Base-by-base conservation (phyloP, 2,113 vertebrate species). In the Fukomys damarensis region DNA sequence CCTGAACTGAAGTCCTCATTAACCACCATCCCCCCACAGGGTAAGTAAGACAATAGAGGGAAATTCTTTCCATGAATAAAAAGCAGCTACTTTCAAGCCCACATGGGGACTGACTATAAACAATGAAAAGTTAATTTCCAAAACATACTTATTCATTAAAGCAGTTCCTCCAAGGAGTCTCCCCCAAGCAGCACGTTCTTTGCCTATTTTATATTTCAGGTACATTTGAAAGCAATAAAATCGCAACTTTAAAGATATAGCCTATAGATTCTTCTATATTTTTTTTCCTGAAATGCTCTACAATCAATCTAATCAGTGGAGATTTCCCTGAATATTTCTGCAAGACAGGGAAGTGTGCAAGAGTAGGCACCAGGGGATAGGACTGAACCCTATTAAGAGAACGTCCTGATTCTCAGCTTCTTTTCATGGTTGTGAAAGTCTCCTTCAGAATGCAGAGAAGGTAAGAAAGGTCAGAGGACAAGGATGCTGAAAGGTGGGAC, bases 81-180 rank as follows among this genome's bases (percentile, higher is more conserved):
- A 86, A 93, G 68, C 58, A 82, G 35, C 52, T 54, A 74, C 76
- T 92, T 86, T 94, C 52, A 92, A 82, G 74, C 74, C 74, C 14
- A 7, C 30, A 7, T 32, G 52, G 83, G 85, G 30, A 92, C 81
- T 94, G 96, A 65, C 35, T 86, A 63, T 16, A 91, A 94, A 96
- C 85, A 89, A 96, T 94, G 70, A 83, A 90, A 89, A 95, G 89
- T 58, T 96, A 95, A 97, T 95, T 97, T 96, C 82, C 89, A 96
- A 97, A 97, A 56, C 74, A 80, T 26, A 81, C 17, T 91, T 77
- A 93, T 63, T 96, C 79, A 96, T 94, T 96, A 96, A 93, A 96
- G 82, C 61, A 70, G 86, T 41, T 95, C 49, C 63, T 54, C 59
- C 30, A 74, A 92, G 79, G 72, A 86, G 41, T 94, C 35, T 91